Evolutionary conservation across 1,140 invertebrate species (phyloP), one percentile per base, ranked within the genome.

Genomic region (Geopemphigus sp.): DNA sequence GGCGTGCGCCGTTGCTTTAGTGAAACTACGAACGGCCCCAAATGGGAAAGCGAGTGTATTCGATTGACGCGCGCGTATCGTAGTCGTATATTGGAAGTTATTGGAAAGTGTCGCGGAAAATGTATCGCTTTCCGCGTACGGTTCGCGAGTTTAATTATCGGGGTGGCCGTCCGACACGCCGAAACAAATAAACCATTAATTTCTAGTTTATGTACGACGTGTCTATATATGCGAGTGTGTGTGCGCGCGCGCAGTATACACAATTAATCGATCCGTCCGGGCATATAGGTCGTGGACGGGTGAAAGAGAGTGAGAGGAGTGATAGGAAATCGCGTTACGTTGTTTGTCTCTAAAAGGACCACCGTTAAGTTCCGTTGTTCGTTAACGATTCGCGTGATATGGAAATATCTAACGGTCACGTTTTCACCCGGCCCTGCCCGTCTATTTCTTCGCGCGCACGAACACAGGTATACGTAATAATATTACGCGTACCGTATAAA

Each of bases 121-220:
- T 68, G 22, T 68, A 68, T 68, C 50, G 45, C 39, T 50, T 68
- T 68, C 22, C 66, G 32, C 32, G 32, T 39, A 50, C 22, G 50
- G 45, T 68, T 68, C 50, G n/a, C 8, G 50, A 68, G 66, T 68
- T 50, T 68, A 68, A 50, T 50, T 68, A 68, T 50, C 22, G 66
- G 45, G n/a, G 39, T 68, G 47, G 3, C 66, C 66, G 45, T 26
- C 45, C 45, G 14, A 24, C 14, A 26, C 15, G 66, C 45, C 45
- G 66, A 24, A 68, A 68, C 66, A 68, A 68, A 68, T 50, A 68
- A 68, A 68, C 66, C 66, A 68, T 68, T 68, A 68, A 68, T 68
- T 68, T 68, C 66, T 26, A 26, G 39, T 39, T 68, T 47, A 45
- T 26, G 47, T 68, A 39, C 8, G 8, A 39, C 32, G 8, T 8